These are phyloP conservation scores for Tuta absoluta DNA, from an alignment of 2,888 invertebrate species.

Conservation along the genomic window DNA sequence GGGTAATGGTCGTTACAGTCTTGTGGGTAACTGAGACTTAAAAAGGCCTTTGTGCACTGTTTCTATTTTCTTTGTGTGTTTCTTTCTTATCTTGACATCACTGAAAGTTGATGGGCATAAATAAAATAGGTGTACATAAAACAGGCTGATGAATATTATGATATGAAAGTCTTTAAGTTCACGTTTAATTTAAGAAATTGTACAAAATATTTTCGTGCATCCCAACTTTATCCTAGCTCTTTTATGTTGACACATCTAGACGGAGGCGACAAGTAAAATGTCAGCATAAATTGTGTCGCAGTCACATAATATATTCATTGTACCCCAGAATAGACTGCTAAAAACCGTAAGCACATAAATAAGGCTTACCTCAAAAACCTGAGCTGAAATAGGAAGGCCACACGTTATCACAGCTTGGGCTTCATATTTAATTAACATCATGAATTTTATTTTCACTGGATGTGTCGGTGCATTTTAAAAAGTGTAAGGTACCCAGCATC, in stretches of 20 bases:
- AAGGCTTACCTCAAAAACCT: constrained; percentile 68
- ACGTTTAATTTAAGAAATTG: too few relatives aligned
- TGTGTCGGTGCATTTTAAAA: constrained; percentile 29
- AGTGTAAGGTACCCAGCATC: neutral
- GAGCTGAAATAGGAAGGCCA: constrained; percentile 55
- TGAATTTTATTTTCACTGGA: constrained; percentile 43
- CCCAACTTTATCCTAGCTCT: too few relatives aligned
- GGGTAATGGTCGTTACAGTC: constrained; percentile 36
- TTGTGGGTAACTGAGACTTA: constrained; percentile 33
- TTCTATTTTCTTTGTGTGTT: constrained; percentile 25
- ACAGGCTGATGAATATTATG: too few relatives aligned
- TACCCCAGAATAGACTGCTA: constrained; percentile 39
- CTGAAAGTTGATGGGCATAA: neutral
- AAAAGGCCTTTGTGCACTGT: constrained; percentile 31
- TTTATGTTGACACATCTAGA: constrained; percentile 4
- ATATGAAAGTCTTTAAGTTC: too few relatives aligned
- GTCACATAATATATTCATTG: constrained; percentile 34
- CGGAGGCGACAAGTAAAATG: neutral
- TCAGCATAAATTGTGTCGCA: constrained; percentile 24
- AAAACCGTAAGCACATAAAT: constrained; percentile 50
- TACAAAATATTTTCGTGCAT: too few relatives aligned
- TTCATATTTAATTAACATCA: constrained; percentile 69
- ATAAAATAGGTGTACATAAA: too few relatives aligned
- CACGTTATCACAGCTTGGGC: constrained; percentile 61
- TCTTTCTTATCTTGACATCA: neutral